These are phyloP conservation scores for Formicarius rufipectus DNA, from an alignment of 2,113 vertebrate species.

Conservation along the genomic window DNA sequence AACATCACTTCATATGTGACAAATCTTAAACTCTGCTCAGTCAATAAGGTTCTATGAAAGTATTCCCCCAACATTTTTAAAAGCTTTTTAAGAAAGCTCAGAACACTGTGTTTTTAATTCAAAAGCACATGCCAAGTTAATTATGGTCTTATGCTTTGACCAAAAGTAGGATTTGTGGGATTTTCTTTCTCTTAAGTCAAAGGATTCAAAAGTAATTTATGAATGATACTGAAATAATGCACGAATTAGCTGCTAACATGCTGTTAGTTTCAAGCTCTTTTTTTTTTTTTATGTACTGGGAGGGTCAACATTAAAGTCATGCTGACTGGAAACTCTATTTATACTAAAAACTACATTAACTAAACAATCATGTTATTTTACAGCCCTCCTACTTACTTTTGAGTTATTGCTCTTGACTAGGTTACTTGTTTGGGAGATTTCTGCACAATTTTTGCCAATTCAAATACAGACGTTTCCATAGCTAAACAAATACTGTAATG, in stretches of 20 bases:
- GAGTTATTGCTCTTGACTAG: constrained; percentile 38
- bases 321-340: constrained; percentile 43
- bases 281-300: constrained; percentile 35
- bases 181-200: constrained; percentile 71
- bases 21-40: constrained; percentile 73
- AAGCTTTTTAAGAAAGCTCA: constrained; percentile 67
- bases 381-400: constrained; percentile 32
- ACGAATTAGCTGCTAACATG: constrained; percentile 63
- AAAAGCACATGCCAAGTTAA: constrained; percentile 77
- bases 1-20: constrained; percentile 69
- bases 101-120: constrained; percentile 76
- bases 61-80: constrained; percentile 54
- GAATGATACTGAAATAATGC: constrained; percentile 73
- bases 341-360: constrained; percentile 50
- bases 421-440: constrained; percentile 30
- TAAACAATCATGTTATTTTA: constrained; percentile 47
- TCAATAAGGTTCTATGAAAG: constrained; percentile 58
- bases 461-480: constrained; percentile 5
- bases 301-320: constrained; percentile 45
- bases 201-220: constrained; percentile 71
- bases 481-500: neutral
- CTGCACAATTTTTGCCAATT: neutral
- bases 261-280: constrained; percentile 58
- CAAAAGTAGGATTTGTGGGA: constrained; percentile 71
- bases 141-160: constrained; percentile 74